These are phyloP conservation scores for Lates japonicus DNA, from an alignment of 2,797 vertebrate species.

Conservation along the genomic window DNA sequence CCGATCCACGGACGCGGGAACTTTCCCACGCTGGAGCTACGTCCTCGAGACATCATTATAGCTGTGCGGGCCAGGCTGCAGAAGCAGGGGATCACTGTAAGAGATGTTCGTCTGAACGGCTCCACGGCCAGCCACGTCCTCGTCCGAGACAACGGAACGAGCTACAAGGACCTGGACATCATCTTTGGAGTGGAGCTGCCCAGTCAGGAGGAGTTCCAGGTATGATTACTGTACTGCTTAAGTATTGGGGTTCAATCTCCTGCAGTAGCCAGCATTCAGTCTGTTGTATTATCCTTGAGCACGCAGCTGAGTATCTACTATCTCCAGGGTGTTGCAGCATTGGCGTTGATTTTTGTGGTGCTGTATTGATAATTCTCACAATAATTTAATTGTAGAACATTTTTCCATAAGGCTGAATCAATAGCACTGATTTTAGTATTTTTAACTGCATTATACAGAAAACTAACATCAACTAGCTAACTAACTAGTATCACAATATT, in stretches of 20 bases:
- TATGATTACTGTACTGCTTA: constrained; percentile 36
- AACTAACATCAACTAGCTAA: constrained; percentile 14
- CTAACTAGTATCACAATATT: constrained; percentile 4
- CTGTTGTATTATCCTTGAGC: constrained; percentile 2
- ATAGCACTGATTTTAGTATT: constrained; percentile 19
- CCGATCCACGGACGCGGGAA: constrained; percentile 97
- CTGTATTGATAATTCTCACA: constrained; percentile 18
- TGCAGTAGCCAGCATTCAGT: constrained; percentile 1
- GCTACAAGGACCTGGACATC: constrained; percentile 97
- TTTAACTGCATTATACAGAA: constrained; percentile 16
- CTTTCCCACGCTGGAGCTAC: constrained; percentile 96
- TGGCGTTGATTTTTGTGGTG: constrained; percentile 24
- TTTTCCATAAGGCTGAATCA: constrained; percentile 19
- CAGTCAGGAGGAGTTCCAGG: constrained; percentile 93
- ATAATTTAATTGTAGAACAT: constrained; percentile 12
- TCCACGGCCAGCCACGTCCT: constrained; percentile 97
- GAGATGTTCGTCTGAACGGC: constrained; percentile 95
- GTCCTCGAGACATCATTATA: constrained; percentile 94
- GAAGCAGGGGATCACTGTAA: constrained; percentile 90
- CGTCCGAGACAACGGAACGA: constrained; percentile 91
- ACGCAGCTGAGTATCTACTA: background rate
- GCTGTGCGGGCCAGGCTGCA: constrained; percentile 91
- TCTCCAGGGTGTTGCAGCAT: constrained; percentile 1
- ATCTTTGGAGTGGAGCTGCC: constrained; percentile 95
- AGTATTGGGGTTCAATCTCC: background rate